phyloP scores from a whole-genome alignment of 1,140 invertebrate genomes.

The Achatina immaculata region DNA sequence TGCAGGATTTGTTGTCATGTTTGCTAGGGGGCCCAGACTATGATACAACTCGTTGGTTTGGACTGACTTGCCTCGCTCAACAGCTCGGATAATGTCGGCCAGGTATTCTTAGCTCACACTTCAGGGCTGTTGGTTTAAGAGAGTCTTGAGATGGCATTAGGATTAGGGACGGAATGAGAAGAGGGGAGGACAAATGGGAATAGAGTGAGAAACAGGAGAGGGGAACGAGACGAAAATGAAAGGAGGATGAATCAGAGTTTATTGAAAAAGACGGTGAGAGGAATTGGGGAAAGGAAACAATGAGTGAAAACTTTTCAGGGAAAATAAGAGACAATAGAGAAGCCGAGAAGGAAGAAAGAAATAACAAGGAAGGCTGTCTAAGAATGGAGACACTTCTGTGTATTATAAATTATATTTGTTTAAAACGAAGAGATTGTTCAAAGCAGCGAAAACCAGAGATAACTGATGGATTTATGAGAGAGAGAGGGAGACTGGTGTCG shows the following conservation, averaged over 20 bases:
- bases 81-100: neutral
- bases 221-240: constrained; percentile 15
- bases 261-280: neutral
- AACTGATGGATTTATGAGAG: too few relatives aligned
- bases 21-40: neutral
- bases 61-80: too few relatives aligned
- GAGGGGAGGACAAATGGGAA: neutral
- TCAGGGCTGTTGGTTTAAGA: neutral
- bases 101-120: neutral
- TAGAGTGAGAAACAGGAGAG: neutral
- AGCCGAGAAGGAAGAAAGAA: too few relatives aligned
- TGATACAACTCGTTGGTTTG: neutral
- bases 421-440: too few relatives aligned
- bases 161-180: neutral
- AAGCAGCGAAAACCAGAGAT: too few relatives aligned
- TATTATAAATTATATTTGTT: too few relatives aligned
- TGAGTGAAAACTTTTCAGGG: too few relatives aligned
- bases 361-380: too few relatives aligned
- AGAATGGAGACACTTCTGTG: too few relatives aligned
- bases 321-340: too few relatives aligned
- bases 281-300: constrained; percentile 1
- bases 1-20: neutral
- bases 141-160: neutral
- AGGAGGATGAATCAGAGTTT: constrained; percentile 34
- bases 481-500: too few relatives aligned